phyloP scores from a whole-genome alignment of 2,113 vertebrate species.

The Thermophis baileyi region DNA sequence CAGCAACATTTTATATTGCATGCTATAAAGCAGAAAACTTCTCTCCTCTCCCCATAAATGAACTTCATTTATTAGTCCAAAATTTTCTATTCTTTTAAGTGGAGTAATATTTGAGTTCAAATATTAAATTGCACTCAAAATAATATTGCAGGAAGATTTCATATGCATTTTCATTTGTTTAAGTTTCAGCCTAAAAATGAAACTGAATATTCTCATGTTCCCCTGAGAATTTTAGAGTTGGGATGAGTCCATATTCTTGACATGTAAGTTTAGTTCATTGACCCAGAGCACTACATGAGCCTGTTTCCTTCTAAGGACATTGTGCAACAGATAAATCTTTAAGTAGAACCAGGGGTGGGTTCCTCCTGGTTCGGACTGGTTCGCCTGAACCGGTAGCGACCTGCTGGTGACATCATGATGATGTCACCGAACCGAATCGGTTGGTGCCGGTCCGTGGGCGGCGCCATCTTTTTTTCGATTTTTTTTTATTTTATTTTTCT shows the following conservation, averaged over 20 bases:
- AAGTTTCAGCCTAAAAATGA: background rate
- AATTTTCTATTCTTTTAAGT: background rate
- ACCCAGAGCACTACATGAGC: background rate
- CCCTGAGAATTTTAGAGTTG: background rate
- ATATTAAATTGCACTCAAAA: background rate
- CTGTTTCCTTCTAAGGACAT: background rate
- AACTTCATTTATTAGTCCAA: background rate
- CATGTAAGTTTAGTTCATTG: constrained; percentile 3
- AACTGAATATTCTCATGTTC: background rate
- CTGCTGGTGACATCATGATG: no score
- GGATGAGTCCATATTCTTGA: background rate
- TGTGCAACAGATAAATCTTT: background rate
- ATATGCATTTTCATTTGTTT: background rate
- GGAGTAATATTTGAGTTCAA: background rate
- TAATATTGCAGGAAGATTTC: background rate
- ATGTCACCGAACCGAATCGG: no score
- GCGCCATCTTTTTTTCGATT: no score
- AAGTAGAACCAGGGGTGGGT: background rate
- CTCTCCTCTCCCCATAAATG: background rate
- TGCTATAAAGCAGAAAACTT: background rate
- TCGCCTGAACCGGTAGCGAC: no score
- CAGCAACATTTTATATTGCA: background rate
- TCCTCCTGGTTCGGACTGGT: no score
- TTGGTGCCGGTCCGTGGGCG: no score
- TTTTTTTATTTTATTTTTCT: no score